Percentiles rank a stretch among this genome's conserved stretches.
Evolutionary conservation across 2,113 vertebrate species (phyloP).

Genomic region (Eira barbara): DNA sequence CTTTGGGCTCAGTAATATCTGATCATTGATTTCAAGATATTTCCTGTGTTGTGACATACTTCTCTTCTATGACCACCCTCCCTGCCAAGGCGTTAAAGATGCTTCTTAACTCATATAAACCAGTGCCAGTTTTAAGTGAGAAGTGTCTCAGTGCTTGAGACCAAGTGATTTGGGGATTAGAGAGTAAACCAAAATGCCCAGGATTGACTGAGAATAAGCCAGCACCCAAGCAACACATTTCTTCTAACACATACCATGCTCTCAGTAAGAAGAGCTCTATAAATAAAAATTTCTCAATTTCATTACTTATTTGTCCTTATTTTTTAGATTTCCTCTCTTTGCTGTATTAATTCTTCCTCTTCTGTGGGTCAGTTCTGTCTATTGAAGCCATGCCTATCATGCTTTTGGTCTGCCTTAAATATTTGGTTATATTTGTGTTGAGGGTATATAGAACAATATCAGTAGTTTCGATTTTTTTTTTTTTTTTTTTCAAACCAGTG

Average conservation of each 20-base stretch:
- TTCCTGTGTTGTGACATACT: not conserved
- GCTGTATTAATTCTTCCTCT: not conserved
- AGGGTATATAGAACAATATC: not conserved
- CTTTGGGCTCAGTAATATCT: not conserved
- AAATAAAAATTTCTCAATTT: not conserved
- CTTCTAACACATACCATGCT: not conserved
- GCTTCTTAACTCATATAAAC: not conserved
- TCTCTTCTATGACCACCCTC: not conserved
- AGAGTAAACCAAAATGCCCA: not conserved
- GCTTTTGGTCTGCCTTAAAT: not conserved
- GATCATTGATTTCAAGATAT: not conserved
- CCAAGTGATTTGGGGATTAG: not conserved
- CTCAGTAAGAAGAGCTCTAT: not conserved
- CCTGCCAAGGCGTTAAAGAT: not conserved
- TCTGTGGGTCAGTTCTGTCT: not conserved
- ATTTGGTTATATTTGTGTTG: not conserved
- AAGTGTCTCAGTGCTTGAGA: not conserved
- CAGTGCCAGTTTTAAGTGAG: not conserved
- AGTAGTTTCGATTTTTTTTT: not conserved
- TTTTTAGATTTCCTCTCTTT: not conserved
- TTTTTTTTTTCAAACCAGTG: not conserved
- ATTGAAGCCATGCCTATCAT: not conserved
- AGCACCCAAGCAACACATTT: not conserved
- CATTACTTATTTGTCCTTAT: not conserved
- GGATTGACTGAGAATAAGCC: not conserved